Evolutionary conservation across 2,797 vertebrate genomes (phyloP).

Genomic region (Myotis planiceps): DNA sequence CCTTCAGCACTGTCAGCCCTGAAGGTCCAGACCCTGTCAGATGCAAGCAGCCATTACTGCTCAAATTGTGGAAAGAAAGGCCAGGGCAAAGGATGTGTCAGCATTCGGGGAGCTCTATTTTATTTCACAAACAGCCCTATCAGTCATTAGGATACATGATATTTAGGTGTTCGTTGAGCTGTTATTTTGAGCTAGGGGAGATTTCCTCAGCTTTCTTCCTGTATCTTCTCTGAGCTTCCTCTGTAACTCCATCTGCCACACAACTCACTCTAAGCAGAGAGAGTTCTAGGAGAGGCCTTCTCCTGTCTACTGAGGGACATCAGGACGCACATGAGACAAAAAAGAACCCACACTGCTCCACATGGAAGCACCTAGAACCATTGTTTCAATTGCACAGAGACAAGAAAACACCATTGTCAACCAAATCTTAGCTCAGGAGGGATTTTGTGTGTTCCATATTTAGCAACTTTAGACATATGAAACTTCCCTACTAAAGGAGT

Average conservation of each 20-base stretch:
- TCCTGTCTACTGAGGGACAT: background rate
- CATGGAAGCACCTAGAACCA: background rate
- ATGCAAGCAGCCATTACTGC: background rate
- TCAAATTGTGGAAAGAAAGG: background rate
- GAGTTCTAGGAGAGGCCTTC: background rate
- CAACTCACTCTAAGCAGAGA: background rate
- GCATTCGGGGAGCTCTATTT: background rate
- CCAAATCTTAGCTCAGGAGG: background rate
- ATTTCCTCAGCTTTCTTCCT: background rate
- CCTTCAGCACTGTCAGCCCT: background rate
- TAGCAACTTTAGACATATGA: background rate
- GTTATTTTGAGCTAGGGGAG: background rate
- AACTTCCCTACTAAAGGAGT: background rate
- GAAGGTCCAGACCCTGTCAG: fast-evolving
- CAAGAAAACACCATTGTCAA: background rate
- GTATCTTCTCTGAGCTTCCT: background rate
- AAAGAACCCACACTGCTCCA: background rate
- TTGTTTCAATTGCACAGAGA: fast-evolving
- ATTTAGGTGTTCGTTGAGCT: background rate
- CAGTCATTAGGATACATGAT: background rate
- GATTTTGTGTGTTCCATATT: background rate
- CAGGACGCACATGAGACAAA: background rate
- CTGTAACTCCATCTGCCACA: background rate
- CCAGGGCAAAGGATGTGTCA: background rate
- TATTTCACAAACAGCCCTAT: background rate